Conservation (phyloP, 2,113 vertebrate genomes). For the Psammodynastes pulverulentus region DNA sequence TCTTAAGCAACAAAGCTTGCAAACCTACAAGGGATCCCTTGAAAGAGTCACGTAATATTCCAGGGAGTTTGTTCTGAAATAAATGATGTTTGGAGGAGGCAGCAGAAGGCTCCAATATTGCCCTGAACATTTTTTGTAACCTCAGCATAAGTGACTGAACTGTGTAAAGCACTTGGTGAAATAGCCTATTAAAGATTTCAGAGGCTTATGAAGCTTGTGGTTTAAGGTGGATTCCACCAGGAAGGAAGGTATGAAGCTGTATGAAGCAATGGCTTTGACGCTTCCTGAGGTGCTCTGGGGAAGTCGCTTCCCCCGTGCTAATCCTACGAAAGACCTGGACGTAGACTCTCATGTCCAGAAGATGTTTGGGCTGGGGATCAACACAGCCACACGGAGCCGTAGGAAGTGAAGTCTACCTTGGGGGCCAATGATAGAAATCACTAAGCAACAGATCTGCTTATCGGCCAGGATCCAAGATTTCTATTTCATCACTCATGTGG, state of each 20-base stretch:
- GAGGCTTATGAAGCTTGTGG: neutral
- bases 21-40: neutral
- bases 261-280: neutral
- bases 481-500: neutral
- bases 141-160: neutral
- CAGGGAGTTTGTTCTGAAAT: neutral
- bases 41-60: neutral
- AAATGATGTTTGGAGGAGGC: neutral
- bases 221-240: neutral
- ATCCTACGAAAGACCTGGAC: neutral
- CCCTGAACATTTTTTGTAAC: neutral
- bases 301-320: neutral
- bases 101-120: neutral
- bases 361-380: neutral
- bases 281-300: neutral
- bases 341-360: neutral
- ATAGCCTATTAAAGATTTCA: neutral
- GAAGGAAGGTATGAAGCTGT: neutral
- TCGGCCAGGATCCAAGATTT: neutral
- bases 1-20: neutral
- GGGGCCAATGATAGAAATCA: neutral
- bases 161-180: neutral
- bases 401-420: neutral
- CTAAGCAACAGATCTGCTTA: neutral
- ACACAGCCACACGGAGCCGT: neutral